Base-by-base conservation (phyloP, 2,888 invertebrate genomes). In the Habroteleia sp. region DNA sequence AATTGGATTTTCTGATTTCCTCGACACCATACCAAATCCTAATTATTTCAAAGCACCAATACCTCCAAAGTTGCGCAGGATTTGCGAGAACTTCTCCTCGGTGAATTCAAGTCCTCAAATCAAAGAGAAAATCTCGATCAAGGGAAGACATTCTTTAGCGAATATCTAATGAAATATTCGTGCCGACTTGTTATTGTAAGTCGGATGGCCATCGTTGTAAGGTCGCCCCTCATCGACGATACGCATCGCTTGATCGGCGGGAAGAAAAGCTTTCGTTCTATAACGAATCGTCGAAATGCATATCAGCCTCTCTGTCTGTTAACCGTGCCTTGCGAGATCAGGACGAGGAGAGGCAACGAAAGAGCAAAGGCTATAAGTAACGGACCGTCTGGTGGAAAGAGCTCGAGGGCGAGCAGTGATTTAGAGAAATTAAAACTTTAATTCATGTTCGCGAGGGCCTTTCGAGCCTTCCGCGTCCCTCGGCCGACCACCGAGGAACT, bases 371-470 rank as follows among this genome's bases (percentile, higher is more conserved):
- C 84, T 82, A 86, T 87, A 86, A 87, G 86, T 87, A 87, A 87
- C 85, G 85, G 83, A 83, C 84, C 86, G 85, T 85, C 87, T 85
- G 86, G 81, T 85, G 81, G 83, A 86, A 85, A 85, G 82, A 82
- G 84, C 85, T 82, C 80, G 81, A 81, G 85, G 83, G 84, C 82
- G 85, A 82, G 82, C 84, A 84, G 88, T 87, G 87, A 88, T 87
- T 88, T 84, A 86, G 87, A 87, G 88, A 88, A 88, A 88, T 88
- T 88, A 88, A 88, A 88, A 88, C 85, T 88, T 88, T 87, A 86
- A 87, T 88, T 87, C 87, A 87, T 86, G 87, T 87, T 87, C 79
- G 80, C 75, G 75, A 76, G 73, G 76, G 71, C 79, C 78, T 80
- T 78, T 68, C 74, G 76, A 62, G 56, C 63, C 74, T 75, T 46